These are phyloP conservation scores for Otus sunia DNA, from an alignment of 2,113 vertebrate species.

Conservation along the genomic window DNA sequence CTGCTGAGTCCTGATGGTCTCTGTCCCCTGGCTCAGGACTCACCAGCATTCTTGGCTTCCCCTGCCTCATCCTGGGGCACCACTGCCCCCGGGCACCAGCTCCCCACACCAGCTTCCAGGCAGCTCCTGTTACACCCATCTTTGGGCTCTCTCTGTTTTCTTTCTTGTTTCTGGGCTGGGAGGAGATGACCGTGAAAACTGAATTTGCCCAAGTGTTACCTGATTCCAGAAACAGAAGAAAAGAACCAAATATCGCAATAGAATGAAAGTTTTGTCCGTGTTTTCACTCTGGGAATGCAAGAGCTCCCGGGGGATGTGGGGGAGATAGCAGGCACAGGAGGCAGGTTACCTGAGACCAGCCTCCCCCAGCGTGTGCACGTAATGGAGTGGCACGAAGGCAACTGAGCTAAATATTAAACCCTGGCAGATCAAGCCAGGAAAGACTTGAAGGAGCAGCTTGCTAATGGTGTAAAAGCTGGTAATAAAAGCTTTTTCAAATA, in stretches of 20 bases:
- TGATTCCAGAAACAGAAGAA: background rate
- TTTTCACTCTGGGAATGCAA: background rate
- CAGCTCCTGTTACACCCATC: background rate
- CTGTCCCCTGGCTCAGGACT: background rate
- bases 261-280: background rate
- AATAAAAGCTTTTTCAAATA: conserved; percentile 67
- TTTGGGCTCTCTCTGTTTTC: background rate
- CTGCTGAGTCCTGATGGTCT: background rate
- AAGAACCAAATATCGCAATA: background rate
- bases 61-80: background rate
- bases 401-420: conserved; percentile 59
- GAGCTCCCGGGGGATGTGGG: background rate
- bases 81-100: background rate
- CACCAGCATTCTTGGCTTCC: background rate
- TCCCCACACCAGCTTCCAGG: background rate
- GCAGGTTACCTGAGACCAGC: background rate
- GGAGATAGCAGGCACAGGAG: background rate
- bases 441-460: conserved; percentile 60
- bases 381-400: background rate
- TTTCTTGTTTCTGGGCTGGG: background rate
- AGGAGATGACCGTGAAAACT: background rate
- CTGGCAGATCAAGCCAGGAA: conserved; percentile 49
- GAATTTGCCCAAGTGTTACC: background rate
- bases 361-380: background rate
- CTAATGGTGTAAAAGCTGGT: conserved; percentile 65